Evolutionary conservation across 2,888 invertebrate species (phyloP).

Genomic region (Arenicola marina): DNA sequence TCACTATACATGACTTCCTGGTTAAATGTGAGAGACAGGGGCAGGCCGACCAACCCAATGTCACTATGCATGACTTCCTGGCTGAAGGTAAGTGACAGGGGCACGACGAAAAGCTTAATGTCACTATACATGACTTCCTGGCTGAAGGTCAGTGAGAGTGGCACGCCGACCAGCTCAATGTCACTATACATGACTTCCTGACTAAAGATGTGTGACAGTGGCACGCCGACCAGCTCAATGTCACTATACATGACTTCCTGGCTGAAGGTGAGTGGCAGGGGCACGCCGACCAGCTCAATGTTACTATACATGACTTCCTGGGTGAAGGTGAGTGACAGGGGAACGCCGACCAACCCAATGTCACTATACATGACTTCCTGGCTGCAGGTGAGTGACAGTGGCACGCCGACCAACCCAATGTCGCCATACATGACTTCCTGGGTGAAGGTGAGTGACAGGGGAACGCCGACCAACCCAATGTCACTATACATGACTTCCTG

Average conservation of each 20-base stretch:
- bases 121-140: slow-evolving; percentile 45
- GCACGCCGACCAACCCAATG: slow-evolving; percentile 44
- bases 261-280: slow-evolving; percentile 50
- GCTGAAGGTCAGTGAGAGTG: slow-evolving; percentile 50
- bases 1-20: slow-evolving; percentile 45
- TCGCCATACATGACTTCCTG: slow-evolving; percentile 45
- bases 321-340: slow-evolving; percentile 41
- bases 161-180: slow-evolving; percentile 43
- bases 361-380: slow-evolving; percentile 45
- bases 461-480: slow-evolving; percentile 44
- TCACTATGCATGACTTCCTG: slow-evolving; percentile 47
- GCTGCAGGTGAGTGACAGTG: slow-evolving; percentile 41
- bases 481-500: slow-evolving; percentile 45
- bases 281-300: slow-evolving; percentile 44
- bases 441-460: slow-evolving; percentile 41
- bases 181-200: slow-evolving; percentile 45
- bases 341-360: slow-evolving; percentile 44
- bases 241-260: slow-evolving; percentile 45
- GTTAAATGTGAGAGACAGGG: slow-evolving; percentile 50
- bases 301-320: slow-evolving; percentile 45
- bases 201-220: slow-evolving; percentile 50
- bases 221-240: slow-evolving; percentile 43
- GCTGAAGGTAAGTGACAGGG: slow-evolving; percentile 50
- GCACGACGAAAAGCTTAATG: slow-evolving; percentile 43
- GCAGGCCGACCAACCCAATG: no score